These are phyloP conservation scores for Calonectris borealis DNA, from an alignment of 2,113 vertebrate species.

Conservation along the genomic window DNA sequence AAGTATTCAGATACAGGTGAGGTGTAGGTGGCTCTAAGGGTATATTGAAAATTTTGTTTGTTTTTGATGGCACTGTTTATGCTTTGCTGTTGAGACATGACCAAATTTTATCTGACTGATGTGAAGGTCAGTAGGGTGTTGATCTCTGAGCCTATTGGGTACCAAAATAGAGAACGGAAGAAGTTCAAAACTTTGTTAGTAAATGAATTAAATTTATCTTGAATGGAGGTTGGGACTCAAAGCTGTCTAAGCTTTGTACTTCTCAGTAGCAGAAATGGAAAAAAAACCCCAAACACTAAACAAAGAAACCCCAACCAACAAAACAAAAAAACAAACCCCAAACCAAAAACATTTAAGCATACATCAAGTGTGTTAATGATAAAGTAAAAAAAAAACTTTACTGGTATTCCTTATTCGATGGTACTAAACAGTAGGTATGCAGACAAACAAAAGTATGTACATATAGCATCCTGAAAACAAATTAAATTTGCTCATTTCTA, in stretches of 20 bases:
- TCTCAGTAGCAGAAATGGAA: neutral
- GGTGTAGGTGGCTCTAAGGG: neutral
- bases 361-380: neutral
- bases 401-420: neutral
- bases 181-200: neutral
- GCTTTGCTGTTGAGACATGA: neutral
- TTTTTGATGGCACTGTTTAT: neutral
- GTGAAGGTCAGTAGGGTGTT: neutral
- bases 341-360: neutral
- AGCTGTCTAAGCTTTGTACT: neutral
- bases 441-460: neutral
- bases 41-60: neutral
- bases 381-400: neutral
- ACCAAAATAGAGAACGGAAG: neutral
- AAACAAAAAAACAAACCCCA: neutral
- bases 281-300: neutral
- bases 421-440: neutral
- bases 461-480: neutral
- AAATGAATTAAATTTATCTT: neutral
- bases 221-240: neutral
- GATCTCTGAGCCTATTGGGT: neutral
- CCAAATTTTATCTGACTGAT: neutral
- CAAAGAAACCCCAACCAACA: neutral
- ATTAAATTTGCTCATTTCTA: neutral
- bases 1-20: neutral